Percentiles rank a stretch among this genome's conserved stretches.
phyloP scores from a whole-genome alignment of 2,113 vertebrate species.

The Gasterosteus nipponicus region DNA sequence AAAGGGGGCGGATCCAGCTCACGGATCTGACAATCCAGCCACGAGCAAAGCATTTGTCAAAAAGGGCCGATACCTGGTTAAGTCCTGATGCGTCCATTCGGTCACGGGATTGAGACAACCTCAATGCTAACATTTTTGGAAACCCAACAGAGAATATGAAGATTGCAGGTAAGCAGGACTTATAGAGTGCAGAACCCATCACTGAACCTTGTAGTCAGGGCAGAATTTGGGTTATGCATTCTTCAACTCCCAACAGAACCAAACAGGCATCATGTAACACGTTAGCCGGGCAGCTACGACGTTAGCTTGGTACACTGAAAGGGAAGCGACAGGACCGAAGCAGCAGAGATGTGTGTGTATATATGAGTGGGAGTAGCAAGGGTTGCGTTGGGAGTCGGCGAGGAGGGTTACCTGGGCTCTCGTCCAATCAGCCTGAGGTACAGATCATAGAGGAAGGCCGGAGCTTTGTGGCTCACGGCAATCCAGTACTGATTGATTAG shows the following conservation, averaged over 20 bases:
- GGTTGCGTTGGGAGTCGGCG: slow-evolving; percentile 34
- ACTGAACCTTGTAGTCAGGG: not conserved
- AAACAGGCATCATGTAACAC: slow-evolving; percentile 56
- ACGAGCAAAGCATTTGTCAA: slow-evolving; percentile 11
- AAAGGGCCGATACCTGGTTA: slow-evolving; percentile 19
- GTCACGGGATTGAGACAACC: slow-evolving; percentile 20
- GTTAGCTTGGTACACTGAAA: slow-evolving; percentile 30
- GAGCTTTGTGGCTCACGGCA: slow-evolving; percentile 99
- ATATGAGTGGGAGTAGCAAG: not conserved
- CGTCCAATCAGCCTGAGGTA: slow-evolving; percentile 99
- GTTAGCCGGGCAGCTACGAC: slow-evolving; percentile 32
- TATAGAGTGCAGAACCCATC: slow-evolving; percentile 77
- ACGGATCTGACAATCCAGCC: not conserved
- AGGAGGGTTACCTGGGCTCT: slow-evolving; percentile 96
- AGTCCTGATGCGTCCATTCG: slow-evolving; percentile 22
- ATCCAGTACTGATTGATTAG: slow-evolving; percentile 99
- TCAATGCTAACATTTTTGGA: slow-evolving; percentile 25
- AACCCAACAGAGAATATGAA: slow-evolving; percentile 29
- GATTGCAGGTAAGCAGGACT: slow-evolving; percentile 22
- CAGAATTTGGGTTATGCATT: slow-evolving; percentile 68
- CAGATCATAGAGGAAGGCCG: slow-evolving; percentile 99
- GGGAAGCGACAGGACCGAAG: slow-evolving; percentile 57
- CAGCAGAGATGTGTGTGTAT: slow-evolving; percentile 36
- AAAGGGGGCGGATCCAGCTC: not conserved
- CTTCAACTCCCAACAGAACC: slow-evolving; percentile 49